Base-by-base conservation (phyloP, 2,113 vertebrate species). In the Numenius arquata region DNA sequence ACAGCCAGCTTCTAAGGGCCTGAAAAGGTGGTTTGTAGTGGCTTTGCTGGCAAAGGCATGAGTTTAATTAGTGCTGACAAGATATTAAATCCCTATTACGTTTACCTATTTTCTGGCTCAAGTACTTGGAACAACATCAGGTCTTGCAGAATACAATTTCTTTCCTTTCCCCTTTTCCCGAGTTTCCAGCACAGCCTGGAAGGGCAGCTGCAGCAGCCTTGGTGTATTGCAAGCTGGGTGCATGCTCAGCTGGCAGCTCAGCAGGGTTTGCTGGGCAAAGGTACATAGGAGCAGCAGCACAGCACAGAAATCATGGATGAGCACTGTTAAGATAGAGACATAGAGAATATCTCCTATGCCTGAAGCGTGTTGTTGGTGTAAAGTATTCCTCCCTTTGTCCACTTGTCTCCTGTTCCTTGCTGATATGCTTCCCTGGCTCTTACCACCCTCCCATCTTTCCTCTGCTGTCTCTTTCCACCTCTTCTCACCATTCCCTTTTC, bases 51-150 rank as follows among this genome's bases (percentile, higher is more conserved):
- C 89, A 93, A 86, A 81, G 15, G n/a, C 25, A 15, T 72, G 15
- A 78, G 16, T 87, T 88, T 87, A 88, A 91, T 91, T 93, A 87
- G 34, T 29, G 29, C 50, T 85, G 87, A 94, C 79, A 83, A 88
- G 87, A 79, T 79, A 92, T 79, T 72, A 94, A 89, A 87, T 61
- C 65, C 34, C 56, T 56, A 45, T 74, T 72, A 87, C 66, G 16
- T 36, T 89, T 90, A 83, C 62, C 82, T 85, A 15, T 53, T 88
- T 88, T 89, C 61, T 85, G 43, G 25, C 80, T 88, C 21, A 72
- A 65, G 40, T 36, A 52, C 11, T 91, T 91, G 87, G 77, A 89
- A 81, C 30, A 65, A 34, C 14, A 66, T 56, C 65, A 89, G 41
- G 15, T 38, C 47, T 80, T 80, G 47, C 41, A 75, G 61, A 86